Evolutionary conservation across 1,140 invertebrate genomes (phyloP).

Genomic region (Zelostemma sp.): DNA sequence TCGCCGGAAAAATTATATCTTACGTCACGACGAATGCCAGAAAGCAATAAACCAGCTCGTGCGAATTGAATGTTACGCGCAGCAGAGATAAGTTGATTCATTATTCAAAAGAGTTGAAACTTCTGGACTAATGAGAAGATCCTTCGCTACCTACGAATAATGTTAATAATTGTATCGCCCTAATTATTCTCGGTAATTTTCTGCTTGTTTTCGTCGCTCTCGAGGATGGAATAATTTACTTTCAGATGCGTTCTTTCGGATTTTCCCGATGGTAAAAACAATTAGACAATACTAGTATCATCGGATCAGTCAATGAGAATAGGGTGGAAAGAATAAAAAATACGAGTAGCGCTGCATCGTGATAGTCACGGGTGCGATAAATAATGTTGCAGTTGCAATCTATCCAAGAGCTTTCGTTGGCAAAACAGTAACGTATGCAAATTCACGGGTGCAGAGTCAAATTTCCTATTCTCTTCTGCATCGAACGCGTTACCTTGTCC

Average conservation of each 20-base stretch:
- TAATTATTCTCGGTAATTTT: neutral
- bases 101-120: slow-evolving; percentile 27
- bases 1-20: slow-evolving; percentile 18
- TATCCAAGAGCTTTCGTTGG: slow-evolving; percentile 27
- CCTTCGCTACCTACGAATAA: slow-evolving; percentile 15
- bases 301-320: slow-evolving; percentile 8
- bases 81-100: slow-evolving; percentile 29
- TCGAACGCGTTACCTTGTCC: slow-evolving; percentile 22
- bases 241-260: slow-evolving; percentile 2
- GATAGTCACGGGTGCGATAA: slow-evolving; percentile 23
- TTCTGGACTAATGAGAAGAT: slow-evolving; percentile 21
- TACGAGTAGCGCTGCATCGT: neutral
- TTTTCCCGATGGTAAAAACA: no score
- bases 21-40: slow-evolving; percentile 7
- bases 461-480: slow-evolving; percentile 26
- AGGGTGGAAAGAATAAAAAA: slow-evolving; percentile 8
- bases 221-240: neutral
- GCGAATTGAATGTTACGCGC: slow-evolving; percentile 23
- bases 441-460: slow-evolving; percentile 31
- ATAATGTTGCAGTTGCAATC: slow-evolving; percentile 32
- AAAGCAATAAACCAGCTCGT: slow-evolving; percentile 14
- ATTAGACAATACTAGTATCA: no score
- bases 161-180: neutral
- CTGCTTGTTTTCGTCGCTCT: neutral
- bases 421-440: slow-evolving; percentile 37